phyloP scores from a whole-genome alignment of 1,140 invertebrate species.

The Streblospio benedicti region DNA sequence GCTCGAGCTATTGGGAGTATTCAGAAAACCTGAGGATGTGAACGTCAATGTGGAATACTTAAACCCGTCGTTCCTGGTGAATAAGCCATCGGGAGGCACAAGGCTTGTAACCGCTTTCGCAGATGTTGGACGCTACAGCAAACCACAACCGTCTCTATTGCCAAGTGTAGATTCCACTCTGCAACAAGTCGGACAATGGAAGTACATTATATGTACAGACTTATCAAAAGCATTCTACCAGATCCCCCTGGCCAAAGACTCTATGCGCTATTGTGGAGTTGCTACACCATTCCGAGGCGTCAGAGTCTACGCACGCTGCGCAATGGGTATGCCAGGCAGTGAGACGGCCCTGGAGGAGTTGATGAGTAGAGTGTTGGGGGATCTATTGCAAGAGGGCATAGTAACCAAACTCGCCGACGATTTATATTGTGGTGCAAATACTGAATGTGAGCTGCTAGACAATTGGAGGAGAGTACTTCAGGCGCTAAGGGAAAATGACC shows the following conservation, averaged over 20 bases:
- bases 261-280: slow-evolving; percentile 20
- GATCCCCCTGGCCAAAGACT: too few relatives aligned
- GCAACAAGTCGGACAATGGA: slow-evolving; percentile 15
- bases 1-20: slow-evolving; percentile 16
- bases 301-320: slow-evolving; percentile 15
- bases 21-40: slow-evolving; percentile 19
- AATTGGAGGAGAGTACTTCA: neutral
- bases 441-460: neutral
- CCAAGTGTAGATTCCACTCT: slow-evolving; percentile 19
- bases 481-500: neutral
- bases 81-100: slow-evolving; percentile 18
- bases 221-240: too few relatives aligned
- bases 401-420: slow-evolving; percentile 13
- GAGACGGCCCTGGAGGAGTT: neutral
- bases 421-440: slow-evolving; percentile 8
- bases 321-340: slow-evolving; percentile 11
- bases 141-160: slow-evolving; percentile 17
- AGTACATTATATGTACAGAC: too few relatives aligned
- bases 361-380: slow-evolving; percentile 14
- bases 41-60: slow-evolving; percentile 13
- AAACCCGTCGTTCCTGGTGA: slow-evolving; percentile 19
- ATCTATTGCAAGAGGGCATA: slow-evolving; percentile 3
- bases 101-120: slow-evolving; percentile 21
- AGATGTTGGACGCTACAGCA: slow-evolving; percentile 17
- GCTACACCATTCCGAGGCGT: slow-evolving; percentile 17